Conservation (phyloP, 2,113 vertebrate species). For the Muntiacus reevesi region DNA sequence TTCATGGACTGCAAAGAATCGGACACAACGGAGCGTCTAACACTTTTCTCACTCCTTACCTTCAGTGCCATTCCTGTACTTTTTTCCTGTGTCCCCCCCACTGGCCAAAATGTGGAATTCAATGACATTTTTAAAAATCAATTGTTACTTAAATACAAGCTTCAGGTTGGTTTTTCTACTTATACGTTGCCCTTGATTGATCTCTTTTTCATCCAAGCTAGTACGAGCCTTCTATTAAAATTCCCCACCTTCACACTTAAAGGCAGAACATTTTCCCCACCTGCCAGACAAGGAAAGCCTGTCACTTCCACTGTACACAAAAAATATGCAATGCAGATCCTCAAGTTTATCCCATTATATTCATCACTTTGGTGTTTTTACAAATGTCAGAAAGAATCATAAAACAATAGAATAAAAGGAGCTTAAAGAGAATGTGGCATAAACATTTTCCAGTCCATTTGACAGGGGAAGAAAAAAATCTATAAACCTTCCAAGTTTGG, state of each 20-base stretch:
- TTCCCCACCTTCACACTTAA: neutral
- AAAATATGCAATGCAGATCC: neutral
- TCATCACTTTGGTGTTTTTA: neutral
- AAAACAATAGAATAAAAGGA: neutral
- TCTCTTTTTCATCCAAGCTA: neutral
- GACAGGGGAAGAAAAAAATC: neutral
- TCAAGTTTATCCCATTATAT: neutral
- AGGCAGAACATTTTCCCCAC: neutral
- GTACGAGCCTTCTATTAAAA: neutral
- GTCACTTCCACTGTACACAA: neutral
- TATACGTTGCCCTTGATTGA: neutral
- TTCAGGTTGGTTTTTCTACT: constrained; percentile 1
- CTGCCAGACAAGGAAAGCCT: neutral
- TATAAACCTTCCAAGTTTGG: neutral
- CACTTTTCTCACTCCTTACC: neutral
- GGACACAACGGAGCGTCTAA: neutral
- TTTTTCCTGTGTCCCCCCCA: neutral
- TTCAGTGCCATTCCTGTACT: neutral
- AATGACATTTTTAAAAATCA: neutral
- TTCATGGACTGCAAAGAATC: neutral
- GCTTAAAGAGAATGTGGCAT: neutral
- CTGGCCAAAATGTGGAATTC: neutral
- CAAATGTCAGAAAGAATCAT: neutral
- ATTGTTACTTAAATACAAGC: neutral
- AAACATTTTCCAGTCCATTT: neutral